phyloP scores from a whole-genome alignment of 1,140 invertebrate genomes.

The Drosophila repleta region DNA sequence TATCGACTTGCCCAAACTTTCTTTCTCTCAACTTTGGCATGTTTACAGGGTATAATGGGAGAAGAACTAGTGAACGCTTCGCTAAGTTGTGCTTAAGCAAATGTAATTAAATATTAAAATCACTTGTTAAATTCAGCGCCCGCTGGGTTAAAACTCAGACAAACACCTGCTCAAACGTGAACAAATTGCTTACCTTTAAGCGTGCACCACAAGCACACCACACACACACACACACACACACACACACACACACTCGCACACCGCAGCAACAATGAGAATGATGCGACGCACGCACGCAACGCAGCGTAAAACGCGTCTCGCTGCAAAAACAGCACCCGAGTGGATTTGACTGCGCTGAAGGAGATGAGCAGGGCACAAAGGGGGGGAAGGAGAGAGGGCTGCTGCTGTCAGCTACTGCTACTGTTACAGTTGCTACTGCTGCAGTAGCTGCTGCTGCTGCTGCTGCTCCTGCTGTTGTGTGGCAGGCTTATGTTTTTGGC shows the following conservation, averaged over 20 bases:
- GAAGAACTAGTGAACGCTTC: background rate
- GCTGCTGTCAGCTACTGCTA: slow-evolving; percentile 9
- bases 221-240: slow-evolving; percentile 13
- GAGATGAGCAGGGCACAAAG: background rate
- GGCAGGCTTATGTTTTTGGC: slow-evolving; percentile 46
- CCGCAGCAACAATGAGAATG: slow-evolving; percentile 24
- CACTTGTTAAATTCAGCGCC: slow-evolving; percentile 9
- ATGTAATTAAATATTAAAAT: slow-evolving; percentile 27
- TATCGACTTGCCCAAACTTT: too few species aligned
- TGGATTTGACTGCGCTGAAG: slow-evolving; percentile 52
- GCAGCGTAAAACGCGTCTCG: slow-evolving; percentile 48
- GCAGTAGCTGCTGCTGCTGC: slow-evolving; percentile 3
- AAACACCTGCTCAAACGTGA: slow-evolving; percentile 3
- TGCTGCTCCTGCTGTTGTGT: slow-evolving; percentile 40
- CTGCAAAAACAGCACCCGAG: slow-evolving; percentile 63
- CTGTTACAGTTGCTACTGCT: slow-evolving; percentile 12
- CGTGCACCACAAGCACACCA: slow-evolving; percentile 20
- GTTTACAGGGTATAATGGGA: background rate
- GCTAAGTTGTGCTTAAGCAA: slow-evolving; percentile 10
- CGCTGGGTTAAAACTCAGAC: slow-evolving; percentile 20
- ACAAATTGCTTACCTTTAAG: slow-evolving; percentile 50
- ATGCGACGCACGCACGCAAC: slow-evolving; percentile 33
- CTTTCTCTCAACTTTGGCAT: too few species aligned
- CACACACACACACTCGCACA: background rate
- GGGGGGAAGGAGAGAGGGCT: background rate